Evolutionary conservation across 2,888 invertebrate genomes (phyloP).

Genomic region (Leptopilina drosophilae): DNA sequence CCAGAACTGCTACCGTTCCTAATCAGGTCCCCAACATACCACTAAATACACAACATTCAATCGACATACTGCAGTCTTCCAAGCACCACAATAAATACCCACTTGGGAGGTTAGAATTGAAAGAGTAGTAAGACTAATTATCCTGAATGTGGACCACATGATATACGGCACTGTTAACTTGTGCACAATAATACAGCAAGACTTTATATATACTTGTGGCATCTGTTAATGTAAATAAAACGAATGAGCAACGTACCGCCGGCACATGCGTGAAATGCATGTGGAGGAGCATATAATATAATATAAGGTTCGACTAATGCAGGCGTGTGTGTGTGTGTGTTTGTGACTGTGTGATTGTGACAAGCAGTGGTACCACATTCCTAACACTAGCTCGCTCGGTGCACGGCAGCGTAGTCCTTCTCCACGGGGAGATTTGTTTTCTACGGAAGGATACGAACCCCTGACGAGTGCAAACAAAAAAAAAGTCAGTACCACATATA

Average conservation of each 20-base stretch:
- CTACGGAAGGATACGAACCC: conserved; percentile 38
- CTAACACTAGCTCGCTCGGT: conserved; percentile 73
- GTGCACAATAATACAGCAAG: conserved; percentile 25
- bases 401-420: conserved; percentile 59
- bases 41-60: too few species aligned
- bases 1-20: too few species aligned
- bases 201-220: conserved; percentile 10
- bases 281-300: conserved; percentile 34
- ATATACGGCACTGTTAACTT: conserved; percentile 11
- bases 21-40: too few species aligned
- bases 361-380: conserved; percentile 77
- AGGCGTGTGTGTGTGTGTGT: conserved; percentile 55
- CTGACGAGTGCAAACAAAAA: conserved; percentile 29
- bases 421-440: conserved; percentile 44
- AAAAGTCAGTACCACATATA: conserved; percentile 23
- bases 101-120: not conserved
- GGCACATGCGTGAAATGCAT: conserved; percentile 52
- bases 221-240: conserved; percentile 36
- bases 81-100: too few species aligned
- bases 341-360: conserved; percentile 72
- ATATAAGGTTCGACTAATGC: conserved; percentile 32
- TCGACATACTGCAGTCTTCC: too few species aligned
- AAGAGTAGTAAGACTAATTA: conserved; percentile 4
- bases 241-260: conserved; percentile 9
- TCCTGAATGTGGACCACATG: conserved; percentile 1